These are phyloP conservation scores for Hydropsyche betteni DNA, from an alignment of 2,888 invertebrate species.

Conservation along the genomic window DNA sequence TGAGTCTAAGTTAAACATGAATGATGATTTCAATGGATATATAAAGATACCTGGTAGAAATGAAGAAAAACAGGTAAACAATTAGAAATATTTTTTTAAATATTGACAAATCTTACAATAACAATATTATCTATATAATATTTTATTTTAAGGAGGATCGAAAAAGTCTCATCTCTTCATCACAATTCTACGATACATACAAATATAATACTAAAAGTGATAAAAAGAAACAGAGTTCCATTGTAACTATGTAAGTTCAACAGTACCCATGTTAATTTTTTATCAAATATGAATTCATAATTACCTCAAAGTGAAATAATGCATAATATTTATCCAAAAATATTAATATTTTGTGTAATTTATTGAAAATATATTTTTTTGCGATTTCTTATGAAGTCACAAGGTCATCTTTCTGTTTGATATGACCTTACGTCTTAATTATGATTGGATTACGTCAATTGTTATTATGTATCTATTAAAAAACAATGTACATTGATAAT, in stretches of 20 bases:
- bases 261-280: no score
- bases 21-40: slow-evolving; percentile 29
- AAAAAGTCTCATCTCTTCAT: slow-evolving; percentile 59
- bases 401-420: no score
- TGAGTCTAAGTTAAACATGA: slow-evolving; percentile 33
- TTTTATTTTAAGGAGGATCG: slow-evolving; percentile 53
- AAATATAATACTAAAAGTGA: slow-evolving; percentile 57
- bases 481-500: no score
- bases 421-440: no score
- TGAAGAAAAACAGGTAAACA: slow-evolving; percentile 28
- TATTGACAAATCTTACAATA: no score
- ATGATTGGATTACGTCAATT: background rate
- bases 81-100: background rate
- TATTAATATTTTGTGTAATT: no score
- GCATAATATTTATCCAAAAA: no score
- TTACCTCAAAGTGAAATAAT: background rate
- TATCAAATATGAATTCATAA: background rate
- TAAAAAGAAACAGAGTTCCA: slow-evolving; percentile 60
- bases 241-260: slow-evolving; percentile 62
- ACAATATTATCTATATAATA: no score
- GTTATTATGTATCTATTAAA: background rate
- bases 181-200: slow-evolving; percentile 59
- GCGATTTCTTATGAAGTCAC: no score
- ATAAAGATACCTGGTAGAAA: slow-evolving; percentile 45
- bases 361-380: no score